These are phyloP conservation scores for Microtus pennsylvanicus DNA, from an alignment of 2,113 vertebrate species.

Conservation along the genomic window DNA sequence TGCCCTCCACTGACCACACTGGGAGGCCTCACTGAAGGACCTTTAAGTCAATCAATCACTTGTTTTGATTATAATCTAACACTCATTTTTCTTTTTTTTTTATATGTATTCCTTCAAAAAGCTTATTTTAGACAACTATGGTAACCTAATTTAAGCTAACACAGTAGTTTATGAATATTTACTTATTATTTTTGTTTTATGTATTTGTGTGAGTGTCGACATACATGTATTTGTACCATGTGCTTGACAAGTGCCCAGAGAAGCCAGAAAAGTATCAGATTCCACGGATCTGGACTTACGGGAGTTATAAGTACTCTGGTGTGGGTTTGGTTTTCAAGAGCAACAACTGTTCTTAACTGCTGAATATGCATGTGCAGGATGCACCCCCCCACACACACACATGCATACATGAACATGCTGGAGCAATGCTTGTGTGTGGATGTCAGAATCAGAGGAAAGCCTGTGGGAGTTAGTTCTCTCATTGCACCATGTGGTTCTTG, in stretches of 20 bases:
- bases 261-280: not conserved
- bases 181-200: not conserved
- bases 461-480: not conserved
- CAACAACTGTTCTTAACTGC: not conserved
- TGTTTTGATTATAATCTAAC: not conserved
- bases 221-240: not conserved
- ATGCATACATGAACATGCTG: not conserved
- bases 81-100: not conserved
- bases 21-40: not conserved
- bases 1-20: not conserved
- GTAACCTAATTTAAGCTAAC: not conserved
- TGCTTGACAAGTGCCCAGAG: not conserved
- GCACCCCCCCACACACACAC: not conserved
- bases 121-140: not conserved
- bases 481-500: not conserved
- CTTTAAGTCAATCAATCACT: not conserved
- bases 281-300: not conserved
- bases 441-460: not conserved
- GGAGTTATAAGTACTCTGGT: not conserved
- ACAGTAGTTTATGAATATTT: not conserved
- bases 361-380: not conserved
- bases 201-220: not conserved
- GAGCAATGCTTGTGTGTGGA: not conserved
- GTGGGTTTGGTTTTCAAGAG: not conserved
- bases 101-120: not conserved